A percentile compares a stretch with the other conserved stretches of the same genome.
These are phyloP conservation scores for Athalia rosae DNA, from an alignment of 2,888 invertebrate genomes.

Conservation along the genomic window DNA sequence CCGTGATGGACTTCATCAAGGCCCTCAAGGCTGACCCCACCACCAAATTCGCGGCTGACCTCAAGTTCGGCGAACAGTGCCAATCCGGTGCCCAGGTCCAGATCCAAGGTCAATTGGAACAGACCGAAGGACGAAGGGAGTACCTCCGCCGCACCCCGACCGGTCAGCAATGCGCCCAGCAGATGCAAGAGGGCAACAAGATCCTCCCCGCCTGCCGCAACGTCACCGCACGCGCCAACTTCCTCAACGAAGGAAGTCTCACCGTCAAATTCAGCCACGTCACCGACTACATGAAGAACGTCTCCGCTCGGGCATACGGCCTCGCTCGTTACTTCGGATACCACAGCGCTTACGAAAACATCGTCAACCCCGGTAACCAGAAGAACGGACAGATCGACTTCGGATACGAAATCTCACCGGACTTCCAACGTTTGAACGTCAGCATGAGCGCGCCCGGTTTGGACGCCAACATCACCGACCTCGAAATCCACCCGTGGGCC, in stretches of 20 bases:
- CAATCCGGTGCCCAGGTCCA: conserved; percentile 70
- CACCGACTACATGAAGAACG: conserved; percentile 10
- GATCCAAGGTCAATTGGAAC: conserved; percentile 74
- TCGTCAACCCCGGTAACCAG: conserved; percentile 15
- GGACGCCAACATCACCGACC: conserved; percentile 36
- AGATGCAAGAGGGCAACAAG: conserved; percentile 77
- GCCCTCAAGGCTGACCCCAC: conserved; percentile 75
- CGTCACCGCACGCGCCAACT: conserved; percentile 75
- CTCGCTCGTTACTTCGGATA: conserved; percentile 9
- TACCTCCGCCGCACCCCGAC: conserved; percentile 74
- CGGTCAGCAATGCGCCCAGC: conserved; percentile 72
- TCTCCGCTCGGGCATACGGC: conserved; percentile 26
- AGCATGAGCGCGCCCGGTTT: conserved; percentile 35
- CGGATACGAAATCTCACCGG: conserved; percentile 27
- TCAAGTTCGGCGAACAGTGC: conserved; percentile 75
- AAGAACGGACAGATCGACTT: conserved; percentile 31
- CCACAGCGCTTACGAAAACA: conserved; percentile 37
- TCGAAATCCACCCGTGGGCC: conserved; percentile 16
- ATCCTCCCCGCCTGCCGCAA: conserved; percentile 78
- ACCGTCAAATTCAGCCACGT: conserved; percentile 7
- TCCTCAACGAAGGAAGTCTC: conserved; percentile 16
- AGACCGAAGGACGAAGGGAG: conserved; percentile 74
- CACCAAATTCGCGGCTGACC: conserved; percentile 72
- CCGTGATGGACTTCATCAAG: conserved; percentile 67
- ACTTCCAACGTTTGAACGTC: conserved; percentile 21